phyloP scores from a whole-genome alignment of 1,140 invertebrate genomes.

The Phymorhynchus buccinoides region DNA sequence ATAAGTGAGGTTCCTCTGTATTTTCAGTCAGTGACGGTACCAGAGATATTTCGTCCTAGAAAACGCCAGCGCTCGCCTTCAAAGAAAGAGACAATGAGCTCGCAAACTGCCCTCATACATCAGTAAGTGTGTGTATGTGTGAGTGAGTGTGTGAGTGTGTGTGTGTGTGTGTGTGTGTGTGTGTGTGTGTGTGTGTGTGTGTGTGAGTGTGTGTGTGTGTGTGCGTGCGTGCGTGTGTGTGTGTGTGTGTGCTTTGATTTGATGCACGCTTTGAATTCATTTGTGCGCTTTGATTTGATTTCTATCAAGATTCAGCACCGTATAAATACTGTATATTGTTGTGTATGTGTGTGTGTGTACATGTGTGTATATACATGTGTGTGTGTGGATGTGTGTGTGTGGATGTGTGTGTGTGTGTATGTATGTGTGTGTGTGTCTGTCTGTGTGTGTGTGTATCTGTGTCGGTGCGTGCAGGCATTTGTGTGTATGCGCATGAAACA shows the following conservation, averaged over 20 bases:
- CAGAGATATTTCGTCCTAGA: constrained; percentile 66
- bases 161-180: background rate
- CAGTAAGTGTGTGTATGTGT: constrained; percentile 52
- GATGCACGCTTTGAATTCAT: background rate
- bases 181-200: background rate
- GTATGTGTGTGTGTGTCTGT: too few relatives aligned
- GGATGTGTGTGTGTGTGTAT: too few relatives aligned
- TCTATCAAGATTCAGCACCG: too few relatives aligned
- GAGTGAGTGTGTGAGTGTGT: background rate
- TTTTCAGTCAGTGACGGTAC: constrained; percentile 62
- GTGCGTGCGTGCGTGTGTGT: background rate
- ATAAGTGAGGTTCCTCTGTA: background rate
- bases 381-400: background rate
- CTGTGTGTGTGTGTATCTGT: too few relatives aligned
- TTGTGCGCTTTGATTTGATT: too few relatives aligned
- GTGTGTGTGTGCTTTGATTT: background rate
- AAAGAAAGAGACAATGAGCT: constrained; percentile 55
- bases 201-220: constrained; percentile 15
- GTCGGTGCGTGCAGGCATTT: too few relatives aligned
- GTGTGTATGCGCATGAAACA: too few relatives aligned
- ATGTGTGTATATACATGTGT: background rate
- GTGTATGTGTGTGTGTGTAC: background rate
- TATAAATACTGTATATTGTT: background rate
- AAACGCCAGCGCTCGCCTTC: constrained; percentile 56
- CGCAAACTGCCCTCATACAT: constrained; percentile 60